Base-by-base conservation (phyloP, 2,113 vertebrate genomes). In the Tautogolabrus adspersus region DNA sequence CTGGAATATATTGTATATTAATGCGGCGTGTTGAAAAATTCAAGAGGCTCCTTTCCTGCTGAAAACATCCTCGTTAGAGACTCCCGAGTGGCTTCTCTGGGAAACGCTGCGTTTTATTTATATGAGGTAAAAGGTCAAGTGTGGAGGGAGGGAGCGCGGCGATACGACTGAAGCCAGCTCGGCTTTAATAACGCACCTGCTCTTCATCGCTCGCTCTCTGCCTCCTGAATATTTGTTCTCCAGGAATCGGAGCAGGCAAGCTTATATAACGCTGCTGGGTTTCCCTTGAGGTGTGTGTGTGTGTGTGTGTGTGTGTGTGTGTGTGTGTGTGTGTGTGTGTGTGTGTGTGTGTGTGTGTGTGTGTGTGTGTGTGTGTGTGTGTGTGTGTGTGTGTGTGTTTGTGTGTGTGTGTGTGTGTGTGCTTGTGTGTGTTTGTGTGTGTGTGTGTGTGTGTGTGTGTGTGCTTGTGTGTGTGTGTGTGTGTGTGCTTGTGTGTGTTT, bases 261-360 rank as follows among this genome's bases (percentile, higher is more conserved):
- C 68, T 90, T 90, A 88, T 47, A 42, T 87, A 89, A 92, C 52
- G 40, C 78, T 74, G 47, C 66, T 40, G 68, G 81, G 22, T 26
- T 61, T 81, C 80, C 82, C 83, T 22, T 46, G 83, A 82, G 72
- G 66, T 68, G 76, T 71, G 57, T 58, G 58, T 57, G 58, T 26
- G 46, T 16, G 54, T 37, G 18, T 13, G 57, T 42, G 30, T 22
- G 51, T n/a, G 47, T 30, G n/a, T 46, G 22, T 18, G 49, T 58
- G 75, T n/a, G 49, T 8, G 67, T 21, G 54, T 21, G 34, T 1
- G 54, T n/a, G 47, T 18, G 30, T 34, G 26, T 26, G 26, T 26
- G 26, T 34, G 42, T 60, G 69, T 6, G 15, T 21, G 22, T 74
- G 26, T 26, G 13, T 77, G 82, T 77, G 79, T 64, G 26, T 26